Percentiles rank a stretch among this genome's conserved stretches.
phyloP scores from a whole-genome alignment of 2,888 invertebrate species.

The Orchestes rusci region DNA sequence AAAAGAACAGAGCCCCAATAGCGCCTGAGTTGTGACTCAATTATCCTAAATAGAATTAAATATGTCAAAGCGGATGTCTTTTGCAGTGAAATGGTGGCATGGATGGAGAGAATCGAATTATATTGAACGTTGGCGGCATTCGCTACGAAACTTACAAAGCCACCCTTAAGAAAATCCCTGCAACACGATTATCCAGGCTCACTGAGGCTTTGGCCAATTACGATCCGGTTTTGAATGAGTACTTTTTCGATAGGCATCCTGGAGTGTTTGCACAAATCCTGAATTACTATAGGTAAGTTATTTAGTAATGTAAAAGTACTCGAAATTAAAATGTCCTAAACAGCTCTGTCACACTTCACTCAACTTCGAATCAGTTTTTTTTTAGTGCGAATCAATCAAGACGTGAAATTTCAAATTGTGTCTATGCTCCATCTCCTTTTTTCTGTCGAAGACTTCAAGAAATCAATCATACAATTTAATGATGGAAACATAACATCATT shows the following conservation, averaged over 20 bases:
- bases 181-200: constrained; percentile 73
- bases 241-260: constrained; percentile 80
- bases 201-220: constrained; percentile 84
- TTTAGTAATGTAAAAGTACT: background rate
- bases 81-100: constrained; percentile 40
- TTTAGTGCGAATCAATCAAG: too few relatives aligned
- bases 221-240: constrained; percentile 83
- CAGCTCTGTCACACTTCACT: too few relatives aligned
- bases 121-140: constrained; percentile 90
- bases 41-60: background rate
- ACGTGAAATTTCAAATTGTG: too few relatives aligned
- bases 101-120: constrained; percentile 91
- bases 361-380: too few relatives aligned
- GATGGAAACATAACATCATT: too few relatives aligned
- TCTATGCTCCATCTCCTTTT: too few relatives aligned
- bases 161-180: constrained; percentile 83
- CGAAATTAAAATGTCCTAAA: too few relatives aligned
- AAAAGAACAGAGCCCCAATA: background rate
- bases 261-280: constrained; percentile 87
- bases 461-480: too few relatives aligned
- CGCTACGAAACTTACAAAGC: constrained; percentile 70
- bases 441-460: too few relatives aligned
- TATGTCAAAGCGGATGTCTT: too few relatives aligned
- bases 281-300: constrained; percentile 67
- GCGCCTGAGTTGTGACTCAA: constrained; percentile 1